phyloP scores from a whole-genome alignment of 1,140 invertebrate genomes.

The Drosophila santomea region DNA sequence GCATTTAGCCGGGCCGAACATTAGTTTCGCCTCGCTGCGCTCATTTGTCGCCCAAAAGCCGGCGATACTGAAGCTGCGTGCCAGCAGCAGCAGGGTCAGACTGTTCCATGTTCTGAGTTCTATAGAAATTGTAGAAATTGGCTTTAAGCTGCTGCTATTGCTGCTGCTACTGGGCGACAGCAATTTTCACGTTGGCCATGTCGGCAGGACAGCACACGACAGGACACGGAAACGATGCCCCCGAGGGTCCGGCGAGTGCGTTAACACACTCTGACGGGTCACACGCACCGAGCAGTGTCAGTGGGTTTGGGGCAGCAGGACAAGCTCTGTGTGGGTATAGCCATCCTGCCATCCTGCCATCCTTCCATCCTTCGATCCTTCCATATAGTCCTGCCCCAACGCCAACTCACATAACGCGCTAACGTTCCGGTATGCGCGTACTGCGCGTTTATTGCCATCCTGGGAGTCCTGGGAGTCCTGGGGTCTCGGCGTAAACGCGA shows the following conservation, averaged over 20 bases:
- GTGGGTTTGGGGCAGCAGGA: not conserved
- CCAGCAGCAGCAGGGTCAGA: conserved; percentile 11
- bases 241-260: conserved; percentile 44
- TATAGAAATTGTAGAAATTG: conserved; percentile 15
- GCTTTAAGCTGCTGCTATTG: conserved; percentile 38
- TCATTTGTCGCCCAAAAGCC: conserved; percentile 65
- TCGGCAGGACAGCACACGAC: conserved; percentile 3
- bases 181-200: conserved; percentile 49
- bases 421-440: conserved; percentile 10
- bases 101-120: not conserved
- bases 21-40: conserved; percentile 60
- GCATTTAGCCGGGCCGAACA: conserved; percentile 29
- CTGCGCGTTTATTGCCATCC: conserved; percentile 56
- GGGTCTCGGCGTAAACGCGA: conserved; percentile 27
- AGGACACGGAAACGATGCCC: conserved; percentile 39
- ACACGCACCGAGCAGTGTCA: conserved; percentile 25
- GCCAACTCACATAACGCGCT: not conserved
- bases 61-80: not conserved
- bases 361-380: not conserved
- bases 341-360: not conserved
- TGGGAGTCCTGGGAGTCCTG: conserved; percentile 63
- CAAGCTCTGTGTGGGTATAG: not conserved
- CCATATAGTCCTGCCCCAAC: not conserved
- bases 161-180: conserved; percentile 12
- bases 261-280: conserved; percentile 43